Evolutionary conservation across 2,888 invertebrate genomes (phyloP).

Genomic region (Pecten maximus): DNA sequence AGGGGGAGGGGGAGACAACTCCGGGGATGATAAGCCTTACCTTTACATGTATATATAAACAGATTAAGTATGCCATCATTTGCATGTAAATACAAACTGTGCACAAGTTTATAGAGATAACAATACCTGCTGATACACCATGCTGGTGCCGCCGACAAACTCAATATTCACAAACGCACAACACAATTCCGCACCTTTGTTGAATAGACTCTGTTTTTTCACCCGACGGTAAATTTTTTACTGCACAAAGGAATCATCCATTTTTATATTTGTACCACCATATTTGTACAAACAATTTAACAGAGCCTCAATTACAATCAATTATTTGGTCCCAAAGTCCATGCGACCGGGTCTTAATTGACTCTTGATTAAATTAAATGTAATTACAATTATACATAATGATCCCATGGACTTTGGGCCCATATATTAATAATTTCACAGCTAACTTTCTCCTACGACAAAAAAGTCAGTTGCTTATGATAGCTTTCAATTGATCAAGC

Average conservation of each 20-base stretch:
- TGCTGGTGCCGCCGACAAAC: neutral
- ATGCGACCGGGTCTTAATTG: slow-evolving; percentile 25
- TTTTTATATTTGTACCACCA: slow-evolving; percentile 10
- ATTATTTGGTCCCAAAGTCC: neutral
- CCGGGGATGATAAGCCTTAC: neutral
- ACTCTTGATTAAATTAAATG: neutral
- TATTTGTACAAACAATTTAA: slow-evolving; percentile 15
- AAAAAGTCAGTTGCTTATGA: neutral
- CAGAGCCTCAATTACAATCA: neutral
- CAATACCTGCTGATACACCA: slow-evolving; percentile 6
- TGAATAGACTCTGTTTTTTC: neutral
- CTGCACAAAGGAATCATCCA: neutral
- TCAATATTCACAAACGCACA: neutral
- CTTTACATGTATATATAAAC: neutral
- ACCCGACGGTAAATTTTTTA: neutral
- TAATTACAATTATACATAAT: neutral
- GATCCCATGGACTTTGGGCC: slow-evolving; percentile 20
- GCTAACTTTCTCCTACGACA: neutral
- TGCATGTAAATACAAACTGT: slow-evolving; percentile 10
- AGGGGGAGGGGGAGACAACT: neutral
- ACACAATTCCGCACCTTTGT: neutral
- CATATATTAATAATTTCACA: neutral
- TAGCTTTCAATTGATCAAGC: slow-evolving; percentile 3
- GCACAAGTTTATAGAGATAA: neutral
- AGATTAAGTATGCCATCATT: neutral